Base-by-base conservation (phyloP, 2,888 invertebrate species). In the Reticulitermes lucifugus region DNA sequence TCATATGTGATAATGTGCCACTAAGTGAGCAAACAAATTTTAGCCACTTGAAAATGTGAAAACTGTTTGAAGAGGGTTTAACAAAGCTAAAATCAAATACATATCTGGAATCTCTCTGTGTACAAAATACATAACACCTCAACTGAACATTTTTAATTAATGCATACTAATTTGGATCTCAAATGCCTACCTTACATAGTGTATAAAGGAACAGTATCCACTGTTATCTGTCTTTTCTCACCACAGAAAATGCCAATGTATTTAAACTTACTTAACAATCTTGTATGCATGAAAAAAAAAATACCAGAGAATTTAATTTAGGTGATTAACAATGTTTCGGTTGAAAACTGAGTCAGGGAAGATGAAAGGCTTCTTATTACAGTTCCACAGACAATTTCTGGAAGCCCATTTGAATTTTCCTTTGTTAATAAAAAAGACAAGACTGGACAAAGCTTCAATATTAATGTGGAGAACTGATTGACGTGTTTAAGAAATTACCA, bases 361-460 rank as follows among this genome's bases (percentile, higher is more conserved):
- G 46, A 18, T 60, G 18, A 81, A 77, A 70, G 81, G 46, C 43
- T 81, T 70, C 46, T 81, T 81, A 22, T n/a, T 81, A 81, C 25
- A 79, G 60, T 84, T 85, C 82, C 55, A 71, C 82, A 84, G 82
- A 86, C 75, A n/a, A 86, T 70, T 71, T 75, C 71, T 84, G 84
- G 84, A 86, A 86, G 83, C 85, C 77, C 85, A 86, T 80, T 81
- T 46, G 10, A 21, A 41, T 77, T 73, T 73, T 21, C 14, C n/a
- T 70, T 35, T 7, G 9, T 41, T 46, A 73, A 35, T 77, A 77
- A 46, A 77, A 43, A 77, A 46, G 46, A n/a, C 46, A 77, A 77
- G 43, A n/a, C 77, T 77, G n/a, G 51, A 77, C 46, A 77, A 77
- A 77, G 43, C 22, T 77, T 77, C 46, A 46, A 46, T 77, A 46